These are phyloP conservation scores for Orthosia gracilis DNA, from an alignment of 2,888 invertebrate genomes.

Conservation along the genomic window DNA sequence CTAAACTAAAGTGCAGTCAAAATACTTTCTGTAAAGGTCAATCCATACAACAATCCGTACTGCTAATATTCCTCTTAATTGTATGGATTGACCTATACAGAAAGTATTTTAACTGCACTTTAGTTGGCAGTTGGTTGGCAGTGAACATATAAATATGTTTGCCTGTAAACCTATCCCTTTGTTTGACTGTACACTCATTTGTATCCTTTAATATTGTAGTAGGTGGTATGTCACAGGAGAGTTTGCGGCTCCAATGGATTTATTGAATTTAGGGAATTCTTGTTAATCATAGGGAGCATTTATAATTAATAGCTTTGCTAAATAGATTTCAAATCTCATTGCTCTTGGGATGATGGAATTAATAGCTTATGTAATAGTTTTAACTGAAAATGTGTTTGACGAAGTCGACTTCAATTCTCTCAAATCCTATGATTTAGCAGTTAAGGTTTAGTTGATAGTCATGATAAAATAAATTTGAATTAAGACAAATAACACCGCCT, in stretches of 20 bases:
- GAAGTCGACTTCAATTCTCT: not conserved
- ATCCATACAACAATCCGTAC: no score
- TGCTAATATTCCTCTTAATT: no score
- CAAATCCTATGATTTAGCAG: no score
- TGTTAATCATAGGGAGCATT: slow-evolving; percentile 55
- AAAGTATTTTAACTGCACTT: no score
- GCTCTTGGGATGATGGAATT: slow-evolving; percentile 19
- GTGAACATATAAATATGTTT: not conserved
- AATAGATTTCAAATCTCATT: slow-evolving; percentile 47
- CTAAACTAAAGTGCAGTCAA: no score
- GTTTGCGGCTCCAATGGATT: slow-evolving; percentile 43
- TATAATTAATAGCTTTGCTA: slow-evolving; percentile 47
- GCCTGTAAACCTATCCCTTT: not conserved
- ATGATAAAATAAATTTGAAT: no score
- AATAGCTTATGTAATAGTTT: slow-evolving; percentile 6
- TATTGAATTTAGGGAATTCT: slow-evolving; percentile 62
- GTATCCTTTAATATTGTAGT: slow-evolving; percentile 64
- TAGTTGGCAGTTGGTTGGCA: no score
- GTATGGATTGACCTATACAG: no score
- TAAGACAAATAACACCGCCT: no score
- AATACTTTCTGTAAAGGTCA: no score
- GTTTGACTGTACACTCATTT: slow-evolving; percentile 59
- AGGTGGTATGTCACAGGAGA: slow-evolving; percentile 61
- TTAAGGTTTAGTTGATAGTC: not conserved
- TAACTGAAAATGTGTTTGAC: not conserved